Conservation (phyloP, 2,888 invertebrate genomes). For the Calameuta pallipes region DNA sequence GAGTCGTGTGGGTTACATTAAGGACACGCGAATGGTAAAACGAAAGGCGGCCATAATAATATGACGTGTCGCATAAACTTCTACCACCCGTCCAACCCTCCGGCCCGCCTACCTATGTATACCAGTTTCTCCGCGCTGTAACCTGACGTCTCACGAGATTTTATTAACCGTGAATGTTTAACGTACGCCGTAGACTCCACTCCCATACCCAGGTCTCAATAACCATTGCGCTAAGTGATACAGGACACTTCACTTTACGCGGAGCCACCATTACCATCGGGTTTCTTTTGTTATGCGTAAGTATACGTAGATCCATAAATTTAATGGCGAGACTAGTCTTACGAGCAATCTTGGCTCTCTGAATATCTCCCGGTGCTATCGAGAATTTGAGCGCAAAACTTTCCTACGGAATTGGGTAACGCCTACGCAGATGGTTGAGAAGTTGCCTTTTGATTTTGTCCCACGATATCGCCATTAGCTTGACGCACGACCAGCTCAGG, state of each 20-base stretch:
- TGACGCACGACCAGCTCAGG: conserved; percentile 41
- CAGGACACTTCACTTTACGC: neutral
- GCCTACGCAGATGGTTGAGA: neutral
- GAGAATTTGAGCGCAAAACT: neutral
- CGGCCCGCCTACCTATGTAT: neutral
- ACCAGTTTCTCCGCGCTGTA: neutral
- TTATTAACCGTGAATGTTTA: conserved; percentile 28
- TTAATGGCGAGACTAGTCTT: neutral
- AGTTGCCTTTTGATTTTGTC: conserved; percentile 32
- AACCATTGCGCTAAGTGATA: neutral
- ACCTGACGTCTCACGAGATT: conserved; percentile 10
- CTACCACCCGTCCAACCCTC: neutral
- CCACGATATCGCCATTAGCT: conserved; percentile 37
- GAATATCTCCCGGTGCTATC: neutral
- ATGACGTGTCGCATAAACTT: neutral
- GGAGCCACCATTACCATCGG: neutral
- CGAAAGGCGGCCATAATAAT: neutral
- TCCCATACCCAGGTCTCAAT: neutral
- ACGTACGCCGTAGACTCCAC: conserved; percentile 15
- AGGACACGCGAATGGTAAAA: neutral
- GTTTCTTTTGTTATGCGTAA: neutral
- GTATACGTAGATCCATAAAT: neutral
- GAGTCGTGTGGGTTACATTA: neutral
- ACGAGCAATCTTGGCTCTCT: neutral
- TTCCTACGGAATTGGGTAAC: neutral